A percentile compares a stretch with the other conserved stretches of the same genome.
Conservation (phyloP, 1,140 invertebrate species). For the Papilio glaucus region DNA sequence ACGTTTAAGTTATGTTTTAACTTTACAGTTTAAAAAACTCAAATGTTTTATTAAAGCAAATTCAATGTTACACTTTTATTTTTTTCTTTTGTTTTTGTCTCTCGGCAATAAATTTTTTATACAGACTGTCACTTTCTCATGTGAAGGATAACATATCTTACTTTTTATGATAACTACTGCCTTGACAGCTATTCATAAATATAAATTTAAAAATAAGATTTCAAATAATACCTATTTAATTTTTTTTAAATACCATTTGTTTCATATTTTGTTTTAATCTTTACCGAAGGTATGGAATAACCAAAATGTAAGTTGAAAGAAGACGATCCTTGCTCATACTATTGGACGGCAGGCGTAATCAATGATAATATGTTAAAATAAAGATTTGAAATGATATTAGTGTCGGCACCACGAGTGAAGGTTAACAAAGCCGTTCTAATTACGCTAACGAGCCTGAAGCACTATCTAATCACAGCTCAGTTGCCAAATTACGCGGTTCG, state of each 20-base stretch:
- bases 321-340: too few relatives aligned
- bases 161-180: too few relatives aligned
- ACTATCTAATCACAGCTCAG: conserved; percentile 80
- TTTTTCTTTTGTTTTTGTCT: background rate
- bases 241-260: too few relatives aligned
- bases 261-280: too few relatives aligned
- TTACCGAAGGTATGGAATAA: too few relatives aligned
- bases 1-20: conserved; percentile 15
- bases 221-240: too few relatives aligned
- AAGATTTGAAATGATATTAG: conserved; percentile 52
- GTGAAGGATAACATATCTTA: too few relatives aligned
- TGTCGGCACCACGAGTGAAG: conserved; percentile 51
- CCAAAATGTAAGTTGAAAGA: too few relatives aligned
- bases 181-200: too few relatives aligned
- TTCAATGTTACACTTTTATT: background rate
- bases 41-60: conserved; percentile 30
- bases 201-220: too few relatives aligned
- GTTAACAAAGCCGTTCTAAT: conserved; percentile 74
- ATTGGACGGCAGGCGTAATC: background rate
- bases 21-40: background rate
- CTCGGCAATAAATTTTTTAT: too few relatives aligned
- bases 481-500: conserved; percentile 79
- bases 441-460: conserved; percentile 76
- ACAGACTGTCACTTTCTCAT: too few relatives aligned
- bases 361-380: conserved; percentile 18